Conservation (phyloP, 1,140 invertebrate species). For the Heliconius himera region DNA sequence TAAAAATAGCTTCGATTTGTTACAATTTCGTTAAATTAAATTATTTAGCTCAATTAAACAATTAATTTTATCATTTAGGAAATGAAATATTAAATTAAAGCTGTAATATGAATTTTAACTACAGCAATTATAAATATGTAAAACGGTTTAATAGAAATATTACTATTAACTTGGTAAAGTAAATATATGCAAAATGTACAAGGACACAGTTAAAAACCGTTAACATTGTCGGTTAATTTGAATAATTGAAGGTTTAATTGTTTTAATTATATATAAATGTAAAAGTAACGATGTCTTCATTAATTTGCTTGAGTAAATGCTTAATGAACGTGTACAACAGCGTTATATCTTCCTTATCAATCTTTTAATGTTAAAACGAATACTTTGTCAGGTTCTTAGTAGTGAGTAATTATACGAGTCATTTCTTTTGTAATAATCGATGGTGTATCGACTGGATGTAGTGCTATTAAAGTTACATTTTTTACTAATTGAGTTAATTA, state of each 20-base stretch:
- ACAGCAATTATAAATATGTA: conserved; percentile 4
- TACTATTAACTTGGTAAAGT: neutral
- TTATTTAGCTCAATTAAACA: neutral
- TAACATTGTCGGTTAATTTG: conserved; percentile 8
- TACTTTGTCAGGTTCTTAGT: conserved; percentile 2
- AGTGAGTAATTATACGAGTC: neutral
- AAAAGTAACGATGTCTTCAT: conserved; percentile 23
- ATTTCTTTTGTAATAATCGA: conserved; percentile 5
- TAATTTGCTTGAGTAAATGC: conserved; percentile 24
- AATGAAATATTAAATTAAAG: conserved; percentile 5
- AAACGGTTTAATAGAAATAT: neutral
- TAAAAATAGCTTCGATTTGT: neutral
- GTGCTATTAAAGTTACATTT: neutral
- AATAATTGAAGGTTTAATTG: conserved; percentile 15
- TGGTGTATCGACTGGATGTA: neutral
- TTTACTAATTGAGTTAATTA: neutral
- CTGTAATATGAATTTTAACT: neutral
- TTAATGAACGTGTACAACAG: conserved; percentile 1
- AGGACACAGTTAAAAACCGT: neutral
- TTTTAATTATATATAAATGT: conserved; percentile 23
- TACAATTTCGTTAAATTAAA: neutral
- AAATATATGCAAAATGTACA: neutral
- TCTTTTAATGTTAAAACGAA: conserved; percentile 5
- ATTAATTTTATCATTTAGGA: conserved; percentile 5
- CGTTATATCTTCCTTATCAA: conserved; percentile 25